Conservation (phyloP, 2,888 invertebrate species). For the Acanthosepion pharaonis region DNA sequence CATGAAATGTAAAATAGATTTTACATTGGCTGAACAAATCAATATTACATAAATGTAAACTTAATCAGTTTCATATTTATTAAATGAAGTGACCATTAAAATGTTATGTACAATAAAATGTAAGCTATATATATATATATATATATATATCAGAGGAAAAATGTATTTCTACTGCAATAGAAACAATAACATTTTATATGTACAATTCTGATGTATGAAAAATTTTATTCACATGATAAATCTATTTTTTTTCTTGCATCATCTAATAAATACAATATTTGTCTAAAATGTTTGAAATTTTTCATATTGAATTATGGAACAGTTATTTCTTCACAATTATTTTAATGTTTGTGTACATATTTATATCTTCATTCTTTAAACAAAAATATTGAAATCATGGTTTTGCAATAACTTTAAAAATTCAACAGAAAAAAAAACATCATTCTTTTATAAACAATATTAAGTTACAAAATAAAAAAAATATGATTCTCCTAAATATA, state of each 20-base stretch:
- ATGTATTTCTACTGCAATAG: too few relatives aligned
- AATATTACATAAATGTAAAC: too few relatives aligned
- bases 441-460: not conserved
- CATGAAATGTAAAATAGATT: too few relatives aligned
- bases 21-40: too few relatives aligned
- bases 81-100: too few relatives aligned
- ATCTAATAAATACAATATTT: not conserved
- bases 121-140: too few relatives aligned
- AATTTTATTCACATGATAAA: not conserved
- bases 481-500: not conserved
- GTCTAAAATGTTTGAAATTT: not conserved
- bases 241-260: not conserved
- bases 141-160: too few relatives aligned
- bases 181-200: too few relatives aligned
- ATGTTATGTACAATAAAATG: too few relatives aligned
- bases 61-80: too few relatives aligned
- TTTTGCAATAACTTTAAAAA: not conserved
- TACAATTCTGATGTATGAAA: too few relatives aligned
- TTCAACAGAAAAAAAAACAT: not conserved
- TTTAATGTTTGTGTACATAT: not conserved
- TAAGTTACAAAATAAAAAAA: not conserved
- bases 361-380: not conserved
- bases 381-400: not conserved
- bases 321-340: not conserved
- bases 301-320: not conserved